Evolutionary conservation across 1,140 invertebrate genomes (phyloP), one percentile per base, ranked within the genome.

Genomic region (Drosophila ogumai): DNA sequence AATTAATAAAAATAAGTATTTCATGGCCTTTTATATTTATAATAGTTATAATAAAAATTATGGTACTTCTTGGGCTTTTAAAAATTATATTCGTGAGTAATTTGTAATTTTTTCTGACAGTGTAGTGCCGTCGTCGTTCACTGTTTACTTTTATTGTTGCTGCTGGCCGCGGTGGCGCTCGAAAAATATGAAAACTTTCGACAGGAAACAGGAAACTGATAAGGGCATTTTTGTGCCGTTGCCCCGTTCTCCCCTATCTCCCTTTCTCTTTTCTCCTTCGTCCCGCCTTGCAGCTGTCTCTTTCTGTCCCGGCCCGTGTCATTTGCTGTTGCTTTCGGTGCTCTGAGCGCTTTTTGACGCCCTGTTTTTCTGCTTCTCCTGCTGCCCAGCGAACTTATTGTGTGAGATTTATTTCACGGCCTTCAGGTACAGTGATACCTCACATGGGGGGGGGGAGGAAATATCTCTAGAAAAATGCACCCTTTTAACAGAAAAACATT

Each of bases 151-250:
- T 76, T 88, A 73, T 63, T 73, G 69, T 79, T 67, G 67, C 72
- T 72, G 55, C 54, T 80, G 65, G 73, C 17, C 72, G 79, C 58
- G 79, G 74, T 58, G 75, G 79, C 79, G 81, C 40, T 77, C 73
- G 80, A 81, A 91, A 91, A 91, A 91, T 91, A 91, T 91, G 90
- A 91, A 91, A 91, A 91, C 90, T 91, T 91, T 91, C 85, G 85
- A 91, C 90, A 91, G 90, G 90, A 91, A 91, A 86, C 82, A 88
- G 84, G 84, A 87, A 69, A 87, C 90, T 91, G 90, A 91, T 91
- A 91, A 91, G 90, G 90, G 85, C 87, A 91, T 91, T 88, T 90
- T 88, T 87, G 82, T 77, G 61, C 80, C 63, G 84, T 78, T 81
- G 79, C 65, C 79, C 76, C 77, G 80, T 44, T 59, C 52, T 49